These are phyloP conservation scores for Pluvianellus socialis DNA, from an alignment of 2,113 vertebrate species.

Conservation along the genomic window DNA sequence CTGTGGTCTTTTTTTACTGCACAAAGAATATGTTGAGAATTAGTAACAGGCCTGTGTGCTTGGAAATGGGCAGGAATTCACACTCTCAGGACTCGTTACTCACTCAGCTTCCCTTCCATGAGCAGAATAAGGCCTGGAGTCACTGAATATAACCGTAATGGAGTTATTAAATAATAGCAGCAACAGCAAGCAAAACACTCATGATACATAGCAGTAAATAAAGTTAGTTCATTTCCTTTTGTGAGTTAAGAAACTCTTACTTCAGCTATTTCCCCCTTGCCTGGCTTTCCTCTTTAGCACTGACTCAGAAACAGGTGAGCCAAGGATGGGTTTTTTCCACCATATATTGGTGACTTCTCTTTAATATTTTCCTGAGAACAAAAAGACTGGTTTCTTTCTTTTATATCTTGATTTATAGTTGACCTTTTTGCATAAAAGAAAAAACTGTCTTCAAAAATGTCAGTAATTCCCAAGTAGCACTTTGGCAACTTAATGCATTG, in stretches of 20 bases:
- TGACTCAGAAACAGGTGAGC: not conserved
- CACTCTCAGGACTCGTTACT: not conserved
- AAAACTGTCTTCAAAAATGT: not conserved
- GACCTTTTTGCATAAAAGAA: not conserved
- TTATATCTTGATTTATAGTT: not conserved
- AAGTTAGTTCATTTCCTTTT: not conserved
- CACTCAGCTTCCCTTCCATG: not conserved
- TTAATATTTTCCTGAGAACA: not conserved
- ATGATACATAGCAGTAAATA: not conserved
- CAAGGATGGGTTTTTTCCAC: not conserved
- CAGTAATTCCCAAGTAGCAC: not conserved
- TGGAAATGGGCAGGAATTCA: not conserved
- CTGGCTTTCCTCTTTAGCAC: not conserved
- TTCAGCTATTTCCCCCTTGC: not conserved
- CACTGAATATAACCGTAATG: rapidly evolving
- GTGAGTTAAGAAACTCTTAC: not conserved
- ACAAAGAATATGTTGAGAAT: not conserved
- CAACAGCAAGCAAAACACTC: not conserved
- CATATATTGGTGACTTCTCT: not conserved
- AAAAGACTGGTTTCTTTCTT: not conserved
- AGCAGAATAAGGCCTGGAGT: not conserved
- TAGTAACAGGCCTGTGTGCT: not conserved
- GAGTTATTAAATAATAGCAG: not conserved
- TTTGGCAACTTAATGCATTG: not conserved
- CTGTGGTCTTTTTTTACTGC: not conserved